Evolutionary conservation across 2,888 invertebrate species (phyloP).

Genomic region (Dicycla oo): DNA sequence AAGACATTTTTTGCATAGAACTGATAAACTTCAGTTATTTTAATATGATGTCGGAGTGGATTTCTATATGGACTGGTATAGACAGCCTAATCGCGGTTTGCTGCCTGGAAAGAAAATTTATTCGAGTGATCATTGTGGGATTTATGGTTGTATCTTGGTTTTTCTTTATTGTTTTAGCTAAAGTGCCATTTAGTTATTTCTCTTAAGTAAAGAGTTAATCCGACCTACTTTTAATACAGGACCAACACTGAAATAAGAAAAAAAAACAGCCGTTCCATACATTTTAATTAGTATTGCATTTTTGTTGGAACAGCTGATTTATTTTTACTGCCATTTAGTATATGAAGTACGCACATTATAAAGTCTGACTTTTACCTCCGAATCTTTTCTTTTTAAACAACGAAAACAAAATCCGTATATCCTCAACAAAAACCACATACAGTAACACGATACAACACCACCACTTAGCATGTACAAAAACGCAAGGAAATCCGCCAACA

Average conservation of each 20-base stretch:
- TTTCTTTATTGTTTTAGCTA: too few relatives aligned
- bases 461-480: conserved; percentile 63
- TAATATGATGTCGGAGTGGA: neutral
- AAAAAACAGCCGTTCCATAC: neutral
- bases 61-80: neutral
- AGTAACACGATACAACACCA: conserved; percentile 58
- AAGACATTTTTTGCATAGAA: too few relatives aligned
- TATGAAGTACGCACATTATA: neutral
- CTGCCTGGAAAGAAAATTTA: neutral
- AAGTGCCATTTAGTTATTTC: neutral
- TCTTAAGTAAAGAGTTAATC: neutral
- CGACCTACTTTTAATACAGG: neutral
- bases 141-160: neutral
- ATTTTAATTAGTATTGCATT: neutral
- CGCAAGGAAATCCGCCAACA: conserved; percentile 73
- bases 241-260: neutral
- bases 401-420: conserved; percentile 32
- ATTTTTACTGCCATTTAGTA: neutral
- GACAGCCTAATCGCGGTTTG: neutral
- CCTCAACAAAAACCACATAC: conserved; percentile 30
- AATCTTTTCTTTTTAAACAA: neutral
- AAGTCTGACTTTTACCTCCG: neutral
- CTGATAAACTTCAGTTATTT: neutral
- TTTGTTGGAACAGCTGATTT: neutral
- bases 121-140: neutral